These are phyloP conservation scores for Halichoeres trimaculatus DNA, from an alignment of 2,113 vertebrate species.

Conservation along the genomic window DNA sequence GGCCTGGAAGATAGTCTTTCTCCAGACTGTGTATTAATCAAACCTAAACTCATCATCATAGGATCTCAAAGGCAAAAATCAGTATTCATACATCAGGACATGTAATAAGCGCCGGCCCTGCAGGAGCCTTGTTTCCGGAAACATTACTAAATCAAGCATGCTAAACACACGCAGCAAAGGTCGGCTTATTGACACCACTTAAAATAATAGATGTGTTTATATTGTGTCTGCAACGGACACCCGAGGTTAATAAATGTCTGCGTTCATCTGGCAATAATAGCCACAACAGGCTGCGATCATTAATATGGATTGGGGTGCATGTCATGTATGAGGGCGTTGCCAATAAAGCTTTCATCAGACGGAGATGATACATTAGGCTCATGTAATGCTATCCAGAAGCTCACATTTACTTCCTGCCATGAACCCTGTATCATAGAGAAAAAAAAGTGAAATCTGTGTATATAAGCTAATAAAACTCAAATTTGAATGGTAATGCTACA, in stretches of 20 bases:
- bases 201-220: slow-evolving; percentile 64
- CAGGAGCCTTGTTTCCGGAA: slow-evolving; percentile 46
- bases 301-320: slow-evolving; percentile 58
- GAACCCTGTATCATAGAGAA: not conserved
- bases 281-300: slow-evolving; percentile 49
- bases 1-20: slow-evolving; percentile 19
- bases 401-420: slow-evolving; percentile 3
- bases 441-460: not conserved
- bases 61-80: slow-evolving; percentile 54
- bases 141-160: slow-evolving; percentile 59
- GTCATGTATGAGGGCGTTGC: slow-evolving; percentile 30
- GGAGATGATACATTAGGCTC: slow-evolving; percentile 7
- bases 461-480: slow-evolving; percentile 9
- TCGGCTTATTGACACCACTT: slow-evolving; percentile 59
- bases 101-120: slow-evolving; percentile 37
- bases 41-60: slow-evolving; percentile 38
- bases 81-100: slow-evolving; percentile 39
- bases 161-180: slow-evolving; percentile 49
- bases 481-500: slow-evolving; percentile 5
- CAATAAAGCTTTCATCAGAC: slow-evolving; percentile 6
- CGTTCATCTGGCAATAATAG: slow-evolving; percentile 65
- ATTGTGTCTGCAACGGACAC: slow-evolving; percentile 45
- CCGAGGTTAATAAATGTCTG: slow-evolving; percentile 59
- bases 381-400: not conserved
- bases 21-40: slow-evolving; percentile 58